A percentile compares a stretch with the other conserved stretches of the same genome.
phyloP scores from a whole-genome alignment of 2,113 vertebrate genomes.

The Callaeas wilsoni region DNA sequence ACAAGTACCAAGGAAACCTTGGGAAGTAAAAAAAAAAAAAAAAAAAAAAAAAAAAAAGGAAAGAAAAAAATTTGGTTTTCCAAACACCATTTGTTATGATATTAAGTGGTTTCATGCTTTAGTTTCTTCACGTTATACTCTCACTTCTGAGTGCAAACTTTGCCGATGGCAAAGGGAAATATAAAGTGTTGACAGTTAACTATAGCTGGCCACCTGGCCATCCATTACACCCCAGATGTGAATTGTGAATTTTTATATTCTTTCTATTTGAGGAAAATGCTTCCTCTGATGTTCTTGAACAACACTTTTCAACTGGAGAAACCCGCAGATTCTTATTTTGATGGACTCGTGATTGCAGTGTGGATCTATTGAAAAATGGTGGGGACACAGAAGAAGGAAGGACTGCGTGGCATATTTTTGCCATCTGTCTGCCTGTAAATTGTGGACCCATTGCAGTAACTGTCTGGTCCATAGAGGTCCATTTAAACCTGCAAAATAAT shows the following conservation, averaged over 20 bases:
- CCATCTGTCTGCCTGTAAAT: background rate
- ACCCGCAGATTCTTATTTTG: conserved; percentile 23
- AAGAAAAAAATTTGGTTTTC: background rate
- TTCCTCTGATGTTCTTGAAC: conserved; percentile 37
- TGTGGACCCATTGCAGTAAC: background rate
- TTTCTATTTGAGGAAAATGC: conserved; percentile 33
- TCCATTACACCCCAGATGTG: conserved; percentile 62
- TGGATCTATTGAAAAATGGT: background rate
- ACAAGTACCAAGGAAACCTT: background rate
- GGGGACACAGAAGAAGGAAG: background rate
- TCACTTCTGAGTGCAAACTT: conserved; percentile 62
- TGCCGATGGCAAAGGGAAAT: conserved; percentile 61
- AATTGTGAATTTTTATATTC: conserved; percentile 49
- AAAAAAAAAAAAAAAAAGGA: background rate
- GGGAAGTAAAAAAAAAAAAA: background rate
- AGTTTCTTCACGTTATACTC: conserved; percentile 56
- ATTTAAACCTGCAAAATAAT: background rate
- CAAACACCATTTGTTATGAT: background rate
- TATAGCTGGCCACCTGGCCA: conserved; percentile 55
- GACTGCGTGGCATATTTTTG: background rate
- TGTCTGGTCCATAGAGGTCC: background rate
- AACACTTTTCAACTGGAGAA: conserved; percentile 32
- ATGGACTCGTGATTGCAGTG: background rate
- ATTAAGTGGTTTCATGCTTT: conserved; percentile 40
- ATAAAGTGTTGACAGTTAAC: conserved; percentile 61